Conservation (phyloP, 2,113 vertebrate genomes). For the Rana temporaria region DNA sequence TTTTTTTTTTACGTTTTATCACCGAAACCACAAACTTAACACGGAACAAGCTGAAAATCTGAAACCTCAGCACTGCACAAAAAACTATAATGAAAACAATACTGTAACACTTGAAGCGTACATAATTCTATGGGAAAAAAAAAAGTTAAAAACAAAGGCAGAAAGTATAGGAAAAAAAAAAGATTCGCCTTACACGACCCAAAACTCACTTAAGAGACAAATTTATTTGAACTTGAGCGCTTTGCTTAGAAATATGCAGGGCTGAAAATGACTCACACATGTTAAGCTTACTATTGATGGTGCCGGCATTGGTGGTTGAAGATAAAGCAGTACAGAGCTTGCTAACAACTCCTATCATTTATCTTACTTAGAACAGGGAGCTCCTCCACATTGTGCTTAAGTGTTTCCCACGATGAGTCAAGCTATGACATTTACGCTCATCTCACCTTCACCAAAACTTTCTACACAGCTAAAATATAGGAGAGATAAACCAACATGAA, state of each 20-base stretch:
- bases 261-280: slow-evolving; percentile 45
- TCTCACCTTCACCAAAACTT: slow-evolving; percentile 25
- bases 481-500: slow-evolving; percentile 19
- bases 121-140: no score
- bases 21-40: not conserved
- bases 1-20: not conserved
- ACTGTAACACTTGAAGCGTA: not conserved
- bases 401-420: slow-evolving; percentile 29
- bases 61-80: not conserved
- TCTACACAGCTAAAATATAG: slow-evolving; percentile 10
- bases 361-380: slow-evolving; percentile 12
- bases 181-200: slow-evolving; percentile 47
- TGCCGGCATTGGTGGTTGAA: slow-evolving; percentile 25
- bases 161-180: slow-evolving; percentile 6
- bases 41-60: slow-evolving; percentile 4
- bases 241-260: slow-evolving; percentile 26
- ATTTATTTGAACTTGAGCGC: slow-evolving; percentile 25
- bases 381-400: not conserved
- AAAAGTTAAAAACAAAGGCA: not conserved
- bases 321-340: slow-evolving; percentile 16
- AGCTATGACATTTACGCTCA: slow-evolving; percentile 19
- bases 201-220: slow-evolving; percentile 7
- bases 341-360: slow-evolving; percentile 12
- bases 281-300: slow-evolving; percentile 28
- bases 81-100: slow-evolving; percentile 5